Evolutionary conservation across 1,140 invertebrate genomes (phyloP), one percentile per base, ranked within the genome.

Genomic region (Plodia interpunctella): DNA sequence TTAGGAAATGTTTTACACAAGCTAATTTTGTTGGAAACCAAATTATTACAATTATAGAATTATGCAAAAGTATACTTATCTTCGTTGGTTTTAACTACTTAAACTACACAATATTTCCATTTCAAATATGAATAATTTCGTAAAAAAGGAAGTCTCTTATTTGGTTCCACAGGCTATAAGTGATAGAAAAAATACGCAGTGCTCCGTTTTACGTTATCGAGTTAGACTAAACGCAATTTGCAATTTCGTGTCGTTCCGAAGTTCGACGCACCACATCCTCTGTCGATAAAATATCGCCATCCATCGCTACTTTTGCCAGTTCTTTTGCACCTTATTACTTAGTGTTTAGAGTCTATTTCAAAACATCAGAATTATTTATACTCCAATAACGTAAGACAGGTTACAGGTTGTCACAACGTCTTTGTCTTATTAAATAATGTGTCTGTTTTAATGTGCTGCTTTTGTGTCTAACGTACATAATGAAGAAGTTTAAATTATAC

Each of bases 211-310:
- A 69, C 70, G 68, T 72, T 76, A 76, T 74, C 70, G 63, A 70
- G 69, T 76, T 78, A 76, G 63, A 60, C 68, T 72, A 72, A 76
- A 79, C 66, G 68, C 68, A 76, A 76, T 76, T 76, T 74, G 68
- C 71, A 74, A 72, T 74, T 78, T 76, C 58, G 65, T 58, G 57
- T 66, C 63, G 66, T 63, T 72, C 65, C 63, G 66, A n/a, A n/a
- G n/a, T 63, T 72, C 65, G 60, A 59, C 69, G 62, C 59, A 62
- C 67, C 55, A 65, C 68, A 69, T 72, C 66, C 68, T 67, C 62
- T 68, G 49, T 65, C 63, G 72, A 73, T 69, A 78, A 72, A 71
- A 58, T 62, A 66, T 30, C 62, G 58, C 61, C 61, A 55, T 44
- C 28, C 57, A 60, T 49, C 49, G 55, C 50, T 53, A 6, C 13